Conservation (phyloP, 1,140 invertebrate genomes). For the Carposina sasakii region DNA sequence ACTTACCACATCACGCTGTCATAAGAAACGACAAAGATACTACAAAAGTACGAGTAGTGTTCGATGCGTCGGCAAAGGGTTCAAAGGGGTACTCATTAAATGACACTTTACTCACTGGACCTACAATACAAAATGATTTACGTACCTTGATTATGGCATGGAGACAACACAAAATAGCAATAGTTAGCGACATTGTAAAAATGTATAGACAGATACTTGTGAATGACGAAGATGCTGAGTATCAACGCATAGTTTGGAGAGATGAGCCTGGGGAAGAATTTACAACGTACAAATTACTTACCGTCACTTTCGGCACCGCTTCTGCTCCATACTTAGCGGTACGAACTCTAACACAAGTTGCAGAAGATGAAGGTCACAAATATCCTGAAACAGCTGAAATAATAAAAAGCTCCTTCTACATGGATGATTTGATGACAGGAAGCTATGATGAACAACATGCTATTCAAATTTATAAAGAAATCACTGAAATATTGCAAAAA, state of each 20-base stretch:
- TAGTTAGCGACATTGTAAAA: conserved; percentile 6
- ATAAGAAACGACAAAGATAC: conserved; percentile 9
- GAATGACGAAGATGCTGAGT: conserved; percentile 11
- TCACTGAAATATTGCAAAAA: conserved; percentile 15
- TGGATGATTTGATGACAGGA: conserved; percentile 48
- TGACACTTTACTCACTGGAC: conserved; percentile 14
- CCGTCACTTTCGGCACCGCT: conserved; percentile 34
- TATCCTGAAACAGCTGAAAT: conserved; percentile 14
- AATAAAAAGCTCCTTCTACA: conserved; percentile 34
- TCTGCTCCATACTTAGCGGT: conserved; percentile 39
- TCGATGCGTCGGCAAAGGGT: conserved; percentile 15
- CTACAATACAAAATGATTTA: conserved; percentile 13
- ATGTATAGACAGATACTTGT: conserved; percentile 15
- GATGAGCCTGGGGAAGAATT: conserved; percentile 18
- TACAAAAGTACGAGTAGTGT: conserved; percentile 8
- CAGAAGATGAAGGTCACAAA: conserved; percentile 17
- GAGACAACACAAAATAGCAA: conserved; percentile 5
- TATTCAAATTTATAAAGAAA: conserved; percentile 9
- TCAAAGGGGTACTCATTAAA: conserved; percentile 11
- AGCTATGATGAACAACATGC: conserved; percentile 23
- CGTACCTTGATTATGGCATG: conserved; percentile 15
- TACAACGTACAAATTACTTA: conserved; percentile 19
- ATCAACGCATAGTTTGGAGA: no score
- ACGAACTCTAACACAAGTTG: conserved; percentile 20
- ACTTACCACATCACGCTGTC: conserved; percentile 15